Base-by-base conservation (phyloP, 2,797 vertebrate species). In the Typhlichthys eigenmanni region DNA sequence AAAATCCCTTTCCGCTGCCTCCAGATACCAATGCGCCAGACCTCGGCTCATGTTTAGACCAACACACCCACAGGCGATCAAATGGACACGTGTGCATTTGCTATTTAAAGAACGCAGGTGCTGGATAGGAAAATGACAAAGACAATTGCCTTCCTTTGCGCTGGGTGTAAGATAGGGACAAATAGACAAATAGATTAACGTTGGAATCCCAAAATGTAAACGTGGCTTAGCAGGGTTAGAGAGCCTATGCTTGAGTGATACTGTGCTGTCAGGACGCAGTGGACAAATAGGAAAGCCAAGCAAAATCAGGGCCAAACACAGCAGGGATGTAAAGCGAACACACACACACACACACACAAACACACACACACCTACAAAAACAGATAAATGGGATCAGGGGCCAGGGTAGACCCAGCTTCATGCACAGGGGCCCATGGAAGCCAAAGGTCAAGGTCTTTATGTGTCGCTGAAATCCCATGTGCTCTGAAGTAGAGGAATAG, bases 371-470 rank as follows among this genome's bases (percentile, higher is more conserved):
- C 24, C 64, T 19, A 13, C 58, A 63, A 60, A 69, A 53, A 53
- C 86, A 92, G 81, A 93, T 92, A 93, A 93, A 88, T 91, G 87
- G 88, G 92, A 92, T 92, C 87, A 92, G 81, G 85, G 90, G 60
- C 85, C 87, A 87, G 90, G 86, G 93, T 66, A 87, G 84, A 82
- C 83, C 80, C 68, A 85, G 87, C 90, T 94, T 92, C 34, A 78
- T 90, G 75, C 86, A 84, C 80, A 87, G 72, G 72, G 90, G 90
- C 89, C 79, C 85, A 88, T 13, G 78, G 91, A 89, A 66, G 92
- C 91, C 87, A 93, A 60, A 92, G 93, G 92, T 92, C 92, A 94
- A 93, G 92, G 93, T 93, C 87, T 92, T 92, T 87, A 91, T 73
- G 78, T 85, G 60, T 46, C 74, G 54, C 63, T 76, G 57, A 81